These are phyloP conservation scores for Nematolebias whitei DNA, from an alignment of 2,113 vertebrate genomes.

Conservation along the genomic window DNA sequence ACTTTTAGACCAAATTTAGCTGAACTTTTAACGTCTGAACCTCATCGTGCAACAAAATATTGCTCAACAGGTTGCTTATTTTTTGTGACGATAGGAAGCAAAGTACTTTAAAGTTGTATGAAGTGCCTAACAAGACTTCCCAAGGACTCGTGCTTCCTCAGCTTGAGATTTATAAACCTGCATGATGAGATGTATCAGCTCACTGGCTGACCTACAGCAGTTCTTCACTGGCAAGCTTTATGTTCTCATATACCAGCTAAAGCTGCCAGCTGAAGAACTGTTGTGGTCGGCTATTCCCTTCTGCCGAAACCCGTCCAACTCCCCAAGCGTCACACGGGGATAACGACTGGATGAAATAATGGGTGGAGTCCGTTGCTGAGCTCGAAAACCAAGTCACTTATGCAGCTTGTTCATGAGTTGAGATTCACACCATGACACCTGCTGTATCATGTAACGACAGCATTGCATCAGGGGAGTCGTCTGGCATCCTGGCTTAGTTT, in stretches of 20 bases:
- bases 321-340: conserved; percentile 4
- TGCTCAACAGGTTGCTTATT: too few species aligned
- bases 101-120: neutral
- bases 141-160: conserved; percentile 10
- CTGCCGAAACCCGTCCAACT: conserved; percentile 28
- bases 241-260: conserved; percentile 95
- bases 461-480: conserved; percentile 54
- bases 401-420: conserved; percentile 71
- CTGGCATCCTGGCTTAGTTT: conserved; percentile 20
- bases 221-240: conserved; percentile 99
- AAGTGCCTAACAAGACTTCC: neutral
- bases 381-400: conserved; percentile 61
- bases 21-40: too few species aligned
- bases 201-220: conserved; percentile 95
- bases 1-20: too few species aligned
- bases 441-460: conserved; percentile 71
- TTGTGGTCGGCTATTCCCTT: conserved; percentile 94
- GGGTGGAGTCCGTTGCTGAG: neutral
- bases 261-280: conserved; percentile 99
- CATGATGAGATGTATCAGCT: conserved; percentile 31
- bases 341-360: neutral
- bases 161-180: too few species aligned
- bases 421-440: conserved; percentile 64
- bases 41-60: too few species aligned
- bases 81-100: neutral